phyloP scores from a whole-genome alignment of 1,140 invertebrate genomes.

The Musca domestica region DNA sequence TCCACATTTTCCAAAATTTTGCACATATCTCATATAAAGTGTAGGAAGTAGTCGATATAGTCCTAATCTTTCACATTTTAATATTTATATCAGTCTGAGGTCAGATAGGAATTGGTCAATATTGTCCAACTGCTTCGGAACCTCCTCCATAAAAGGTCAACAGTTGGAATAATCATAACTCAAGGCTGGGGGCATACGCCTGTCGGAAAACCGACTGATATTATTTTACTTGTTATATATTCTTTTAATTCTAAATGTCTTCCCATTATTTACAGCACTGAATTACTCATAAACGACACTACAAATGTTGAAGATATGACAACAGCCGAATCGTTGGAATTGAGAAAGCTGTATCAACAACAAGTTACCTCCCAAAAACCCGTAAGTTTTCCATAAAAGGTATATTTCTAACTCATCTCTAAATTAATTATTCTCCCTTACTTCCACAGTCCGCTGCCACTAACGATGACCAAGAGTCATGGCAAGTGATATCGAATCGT shows the following conservation, averaged over 20 bases:
- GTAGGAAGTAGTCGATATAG: too few relatives aligned
- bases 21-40: too few relatives aligned
- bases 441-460: constrained; percentile 30
- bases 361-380: constrained; percentile 36
- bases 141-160: too few relatives aligned
- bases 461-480: constrained; percentile 48
- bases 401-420: not conserved
- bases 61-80: too few relatives aligned
- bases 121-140: too few relatives aligned
- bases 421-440: constrained; percentile 3
- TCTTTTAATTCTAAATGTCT: not conserved
- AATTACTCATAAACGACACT: constrained; percentile 43
- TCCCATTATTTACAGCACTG: constrained; percentile 32
- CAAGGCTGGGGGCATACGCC: too few relatives aligned
- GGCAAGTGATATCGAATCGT: constrained; percentile 48
- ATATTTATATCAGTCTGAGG: too few relatives aligned
- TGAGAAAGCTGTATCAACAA: constrained; percentile 45
- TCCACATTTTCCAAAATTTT: too few relatives aligned
- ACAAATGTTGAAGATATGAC: constrained; percentile 36
- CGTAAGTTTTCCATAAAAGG: constrained; percentile 30
- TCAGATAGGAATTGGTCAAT: too few relatives aligned
- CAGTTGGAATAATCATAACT: too few relatives aligned
- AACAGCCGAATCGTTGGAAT: constrained; percentile 39
- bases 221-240: too few relatives aligned
- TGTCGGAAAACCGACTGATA: too few relatives aligned